Evolutionary conservation across 30 jellyfish, hydroid and myxozoan species (phyloP), one percentile per base, ranked within the genome.

Genomic region (Hydractinia symbiolongicarpus): DNA sequence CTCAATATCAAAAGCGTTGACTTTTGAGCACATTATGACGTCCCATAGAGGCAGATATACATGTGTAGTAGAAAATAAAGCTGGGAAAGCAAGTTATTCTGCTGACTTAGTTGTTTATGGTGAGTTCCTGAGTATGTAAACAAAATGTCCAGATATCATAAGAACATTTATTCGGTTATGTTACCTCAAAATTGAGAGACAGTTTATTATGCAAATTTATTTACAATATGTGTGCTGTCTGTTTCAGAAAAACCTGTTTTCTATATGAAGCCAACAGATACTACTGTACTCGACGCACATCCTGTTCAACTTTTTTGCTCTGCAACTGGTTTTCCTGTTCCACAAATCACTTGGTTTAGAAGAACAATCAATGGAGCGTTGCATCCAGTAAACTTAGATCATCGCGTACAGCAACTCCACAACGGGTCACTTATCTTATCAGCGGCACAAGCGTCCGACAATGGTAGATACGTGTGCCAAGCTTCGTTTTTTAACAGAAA

Each of bases 31-130:
- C 73, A 95, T 91, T 17, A 81, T 77, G 51, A 86, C 88, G 6
- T 72, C 44, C 53, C 95, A 91, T 71, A 70, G 96, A 70, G 98
- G 98, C 52, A 82, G 96, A 78, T 91, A 91, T 79, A 91, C 98
- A 19, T 91, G 98, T 85, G 67, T 77, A 20, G 96, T 93, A 30
- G 90, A 86, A 55, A 91, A 91, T 67, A 71, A 69, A 53, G 95
- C 93, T 61, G 96, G 95, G 10, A 81, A 86, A 51, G 83, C 91
- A n/a, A 79, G 94, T 8, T 79, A 83, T 53, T 91, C 96, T 4
- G 84, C 79, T 50, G 98, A 84, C 40, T 79, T 91, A 9, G 78
- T 87, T 16, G 96, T 91, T 19, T 72, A 77, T 79, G 98, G 98
- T 91, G 66, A 5, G 93, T 73, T 7, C 11, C 4, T 30, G 2